These are phyloP conservation scores for Diorhabda elongata DNA, from an alignment of 1,140 invertebrate species.

Conservation along the genomic window DNA sequence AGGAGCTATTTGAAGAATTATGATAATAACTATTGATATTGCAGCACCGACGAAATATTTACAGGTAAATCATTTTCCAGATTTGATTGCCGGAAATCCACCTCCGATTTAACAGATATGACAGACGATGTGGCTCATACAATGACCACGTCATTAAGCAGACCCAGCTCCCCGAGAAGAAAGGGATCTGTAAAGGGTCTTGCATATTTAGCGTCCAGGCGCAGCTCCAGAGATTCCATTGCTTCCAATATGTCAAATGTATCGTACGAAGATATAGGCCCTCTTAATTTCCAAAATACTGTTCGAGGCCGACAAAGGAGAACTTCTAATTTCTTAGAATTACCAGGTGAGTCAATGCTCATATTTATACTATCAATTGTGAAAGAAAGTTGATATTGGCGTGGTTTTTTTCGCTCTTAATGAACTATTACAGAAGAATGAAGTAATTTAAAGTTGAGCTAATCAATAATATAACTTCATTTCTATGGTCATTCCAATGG, in stretches of 20 bases:
- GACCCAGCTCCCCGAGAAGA: constrained; percentile 55
- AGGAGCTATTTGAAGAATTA: too few species aligned
- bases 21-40: too few species aligned
- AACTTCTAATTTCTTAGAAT: constrained; percentile 81
- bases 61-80: neutral
- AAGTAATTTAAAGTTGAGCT: too few species aligned
- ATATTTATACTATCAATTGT: neutral
- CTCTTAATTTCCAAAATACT: constrained; percentile 70
- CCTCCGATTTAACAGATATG: constrained; percentile 68
- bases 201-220: constrained; percentile 69
- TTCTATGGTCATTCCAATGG: too few species aligned
- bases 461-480: too few species aligned
- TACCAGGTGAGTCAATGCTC: constrained; percentile 61
- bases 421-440: too few species aligned
- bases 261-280: constrained; percentile 72
- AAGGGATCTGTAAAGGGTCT: constrained; percentile 59
- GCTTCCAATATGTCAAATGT: constrained; percentile 64
- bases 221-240: constrained; percentile 66
- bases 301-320: constrained; percentile 68
- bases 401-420: too few species aligned
- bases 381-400: too few species aligned
- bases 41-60: too few species aligned
- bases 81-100: constrained; percentile 60
- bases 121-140: constrained; percentile 57
- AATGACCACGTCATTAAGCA: constrained; percentile 57